Evolutionary conservation across 2,113 vertebrate species (phyloP), one percentile per base, ranked within the genome.

Genomic region (Cryptotis parvus): DNA sequence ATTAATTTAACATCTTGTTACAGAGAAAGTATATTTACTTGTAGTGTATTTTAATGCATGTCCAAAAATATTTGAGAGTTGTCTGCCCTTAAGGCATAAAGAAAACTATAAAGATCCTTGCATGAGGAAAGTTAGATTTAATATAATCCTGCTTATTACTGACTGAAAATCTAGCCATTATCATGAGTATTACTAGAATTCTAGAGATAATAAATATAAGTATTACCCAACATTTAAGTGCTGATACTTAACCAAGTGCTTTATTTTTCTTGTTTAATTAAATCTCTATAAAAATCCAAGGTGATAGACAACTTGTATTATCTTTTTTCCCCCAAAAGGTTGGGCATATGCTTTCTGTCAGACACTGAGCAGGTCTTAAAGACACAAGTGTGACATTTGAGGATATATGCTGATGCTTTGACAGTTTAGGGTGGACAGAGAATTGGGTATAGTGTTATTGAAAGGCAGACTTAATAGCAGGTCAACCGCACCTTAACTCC

Each of bases 211-310:
- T 58, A 16, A 49, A 33, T 77, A 37, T 27, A 45, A 74, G 1
- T 74, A 63, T 61, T 82, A 58, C 55, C n/a, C 4, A 43, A 4
- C 2, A 20, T 5, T 70, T 85, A 37, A 37, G 9, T 39, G 22
- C 22, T 85, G 52, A 4, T 1, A 63, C 52, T 87, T 90, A 84
- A 81, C 31, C 37, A 74, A 49, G 37, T 63, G 1, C 31, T 80
- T 91, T 52, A 37, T 22, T 49, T n/a, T 75, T 3, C 69, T 65
- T 85, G 81, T 68, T 35, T 87, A 92, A 91, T 92, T 84, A 91
- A 86, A 58, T 84, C 45, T 3, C 86, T 43, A 65, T 29, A 73
- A 49, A 80, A 84, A 49, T 70, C 16, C 35, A 91, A n/a, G 70
- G n/a, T 75, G 26, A 39, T 27, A 61, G 29, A 82, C 9, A 76